phyloP scores from a whole-genome alignment of 2,797 vertebrate genomes.

The Etheostoma nigrum region DNA sequence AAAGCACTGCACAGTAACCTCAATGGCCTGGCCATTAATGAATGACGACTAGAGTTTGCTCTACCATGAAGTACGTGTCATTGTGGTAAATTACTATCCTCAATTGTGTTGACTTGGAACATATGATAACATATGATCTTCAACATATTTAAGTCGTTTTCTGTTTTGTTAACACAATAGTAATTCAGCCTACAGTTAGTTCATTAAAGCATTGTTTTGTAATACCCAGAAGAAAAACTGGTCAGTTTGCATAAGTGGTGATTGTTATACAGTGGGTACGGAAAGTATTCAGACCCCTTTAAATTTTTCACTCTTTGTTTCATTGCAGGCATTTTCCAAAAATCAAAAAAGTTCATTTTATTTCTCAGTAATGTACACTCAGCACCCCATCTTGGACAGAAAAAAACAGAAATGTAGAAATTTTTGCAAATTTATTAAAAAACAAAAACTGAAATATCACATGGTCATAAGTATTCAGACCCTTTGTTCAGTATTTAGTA shows the following conservation, averaged over 20 bases:
- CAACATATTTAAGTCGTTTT: background rate
- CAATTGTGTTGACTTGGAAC: background rate
- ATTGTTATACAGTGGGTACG: no score
- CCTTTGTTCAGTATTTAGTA: no score
- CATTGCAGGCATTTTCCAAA: no score
- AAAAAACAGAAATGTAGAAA: no score
- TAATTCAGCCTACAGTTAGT: background rate
- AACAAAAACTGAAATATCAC: no score
- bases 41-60: constrained; percentile 35
- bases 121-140: background rate
- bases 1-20: constrained; percentile 55
- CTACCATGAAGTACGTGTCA: constrained; percentile 13
- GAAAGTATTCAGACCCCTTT: no score
- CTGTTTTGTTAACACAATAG: background rate
- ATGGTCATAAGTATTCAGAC: no score
- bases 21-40: constrained; percentile 45
- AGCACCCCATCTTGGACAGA: no score
- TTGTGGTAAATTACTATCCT: constrained; percentile 6
- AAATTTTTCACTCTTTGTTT: no score
- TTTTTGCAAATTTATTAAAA: no score
- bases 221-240: background rate
- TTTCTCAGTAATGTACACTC: no score
- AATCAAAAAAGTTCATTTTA: no score
- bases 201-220: background rate
- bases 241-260: background rate